phyloP scores from a whole-genome alignment of 2,113 vertebrate species.

The Edolisoma coerulescens region DNA sequence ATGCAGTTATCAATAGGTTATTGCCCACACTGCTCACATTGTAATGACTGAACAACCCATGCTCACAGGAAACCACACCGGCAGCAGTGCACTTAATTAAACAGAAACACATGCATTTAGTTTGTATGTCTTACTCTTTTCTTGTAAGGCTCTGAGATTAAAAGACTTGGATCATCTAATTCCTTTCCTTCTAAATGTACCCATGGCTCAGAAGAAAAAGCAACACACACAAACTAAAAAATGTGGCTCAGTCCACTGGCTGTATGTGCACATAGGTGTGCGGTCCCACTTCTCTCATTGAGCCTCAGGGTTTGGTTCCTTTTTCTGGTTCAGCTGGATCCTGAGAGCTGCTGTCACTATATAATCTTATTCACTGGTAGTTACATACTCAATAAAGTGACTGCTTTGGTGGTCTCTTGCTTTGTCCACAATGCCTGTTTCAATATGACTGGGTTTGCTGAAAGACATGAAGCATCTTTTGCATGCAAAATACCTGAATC shows the following conservation, averaged over 20 bases:
- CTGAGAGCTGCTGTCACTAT: constrained; percentile 12
- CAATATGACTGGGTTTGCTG: constrained; percentile 8
- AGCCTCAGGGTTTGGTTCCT: not conserved
- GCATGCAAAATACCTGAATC: not conserved
- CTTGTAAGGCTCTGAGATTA: not conserved
- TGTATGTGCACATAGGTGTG: not conserved
- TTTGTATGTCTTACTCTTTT: not conserved
- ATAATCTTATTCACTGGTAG: not conserved
- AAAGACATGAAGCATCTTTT: not conserved
- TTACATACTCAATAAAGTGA: not conserved
- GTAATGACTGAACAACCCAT: not conserved
- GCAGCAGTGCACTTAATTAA: not conserved
- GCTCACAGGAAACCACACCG: not conserved
- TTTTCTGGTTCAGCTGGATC: constrained; percentile 28
- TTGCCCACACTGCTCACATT: not conserved
- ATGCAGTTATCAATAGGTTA: not conserved
- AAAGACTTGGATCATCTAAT: not conserved
- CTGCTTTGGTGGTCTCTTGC: constrained; percentile 40
- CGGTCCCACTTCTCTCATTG: not conserved
- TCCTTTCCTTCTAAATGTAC: not conserved
- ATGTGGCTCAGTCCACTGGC: not conserved
- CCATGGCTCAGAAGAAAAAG: not conserved
- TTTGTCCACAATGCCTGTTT: not conserved
- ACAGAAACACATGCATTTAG: not conserved
- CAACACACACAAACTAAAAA: not conserved